Conservation (phyloP, 2,113 vertebrate species). For the Lagenorhynchus albirostris region DNA sequence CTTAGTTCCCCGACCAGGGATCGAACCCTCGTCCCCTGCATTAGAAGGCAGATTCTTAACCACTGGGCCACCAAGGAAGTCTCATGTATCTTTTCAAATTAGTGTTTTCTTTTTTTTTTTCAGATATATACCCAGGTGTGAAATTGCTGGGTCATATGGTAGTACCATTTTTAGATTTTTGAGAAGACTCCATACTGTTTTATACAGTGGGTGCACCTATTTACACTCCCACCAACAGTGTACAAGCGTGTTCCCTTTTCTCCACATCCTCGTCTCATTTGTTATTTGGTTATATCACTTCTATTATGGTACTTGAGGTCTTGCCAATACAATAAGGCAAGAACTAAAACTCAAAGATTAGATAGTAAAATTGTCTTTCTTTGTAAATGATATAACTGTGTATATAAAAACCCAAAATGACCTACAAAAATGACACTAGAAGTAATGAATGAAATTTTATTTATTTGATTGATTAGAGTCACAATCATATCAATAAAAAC, state of each 20-base stretch:
- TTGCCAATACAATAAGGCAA: neutral
- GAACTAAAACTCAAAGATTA: neutral
- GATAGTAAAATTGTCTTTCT: neutral
- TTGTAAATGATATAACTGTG: neutral
- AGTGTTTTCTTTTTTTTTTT: neutral
- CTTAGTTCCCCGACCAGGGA: no score
- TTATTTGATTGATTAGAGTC: neutral
- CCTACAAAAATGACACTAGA: slow-evolving; percentile 6
- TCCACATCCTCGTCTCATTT: neutral
- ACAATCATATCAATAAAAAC: neutral
- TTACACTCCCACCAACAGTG: neutral
- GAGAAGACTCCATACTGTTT: neutral
- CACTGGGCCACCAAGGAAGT: no score
- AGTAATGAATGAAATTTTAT: neutral
- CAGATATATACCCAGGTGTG: neutral
- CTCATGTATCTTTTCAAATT: neutral
- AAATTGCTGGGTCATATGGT: neutral
- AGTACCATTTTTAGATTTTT: neutral
- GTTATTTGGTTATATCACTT: neutral
- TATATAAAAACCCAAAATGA: neutral
- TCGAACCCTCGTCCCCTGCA: no score
- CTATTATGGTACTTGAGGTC: neutral
- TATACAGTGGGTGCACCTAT: neutral
- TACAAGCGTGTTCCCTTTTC: neutral
- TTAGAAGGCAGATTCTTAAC: no score